A percentile compares a stretch with the other conserved stretches of the same genome.
These are phyloP conservation scores for Perizoma affinitatum DNA, from an alignment of 2,888 invertebrate genomes.

Conservation along the genomic window DNA sequence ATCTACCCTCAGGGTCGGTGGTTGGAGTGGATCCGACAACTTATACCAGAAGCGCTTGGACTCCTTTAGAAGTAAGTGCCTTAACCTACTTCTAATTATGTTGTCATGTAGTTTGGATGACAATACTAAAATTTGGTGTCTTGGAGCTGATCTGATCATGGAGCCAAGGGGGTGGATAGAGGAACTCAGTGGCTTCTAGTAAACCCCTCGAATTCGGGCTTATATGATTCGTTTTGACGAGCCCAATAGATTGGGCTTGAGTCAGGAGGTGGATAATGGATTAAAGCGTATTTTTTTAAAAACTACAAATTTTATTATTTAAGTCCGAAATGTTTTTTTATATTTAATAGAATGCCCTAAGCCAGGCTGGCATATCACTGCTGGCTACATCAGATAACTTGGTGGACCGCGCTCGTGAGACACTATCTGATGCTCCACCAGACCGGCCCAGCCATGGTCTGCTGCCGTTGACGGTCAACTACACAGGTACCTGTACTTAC, in stretches of 20 bases:
- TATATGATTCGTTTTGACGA: too few species aligned
- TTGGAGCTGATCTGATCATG: too few species aligned
- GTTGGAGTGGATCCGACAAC: conserved; percentile 92
- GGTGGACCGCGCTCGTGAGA: conserved; percentile 80
- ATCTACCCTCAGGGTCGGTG: conserved; percentile 85
- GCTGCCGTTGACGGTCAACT: conserved; percentile 73
- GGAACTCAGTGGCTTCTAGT: too few species aligned
- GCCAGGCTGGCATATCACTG: conserved; percentile 49
- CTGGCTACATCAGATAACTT: conserved; percentile 79
- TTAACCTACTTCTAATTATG: too few species aligned
- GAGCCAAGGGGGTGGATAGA: too few species aligned
- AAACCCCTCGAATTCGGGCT: too few species aligned
- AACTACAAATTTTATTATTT: too few species aligned
- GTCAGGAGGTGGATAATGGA: too few species aligned
- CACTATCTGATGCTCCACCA: conserved; percentile 67
- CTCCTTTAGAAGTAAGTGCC: conserved; percentile 62
- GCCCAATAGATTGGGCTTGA: too few species aligned
- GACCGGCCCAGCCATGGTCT: conserved; percentile 64
- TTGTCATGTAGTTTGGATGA: too few species aligned
- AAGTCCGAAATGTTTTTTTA: conserved; percentile 27
- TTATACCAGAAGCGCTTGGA: conserved; percentile 87
- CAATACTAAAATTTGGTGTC: too few species aligned
- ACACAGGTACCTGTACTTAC: conserved; percentile 73
- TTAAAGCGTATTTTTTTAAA: too few species aligned
- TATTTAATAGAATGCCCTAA: conserved; percentile 49